These are phyloP conservation scores for Carapus acus DNA, from an alignment of 2,797 vertebrate species.

Conservation along the genomic window DNA sequence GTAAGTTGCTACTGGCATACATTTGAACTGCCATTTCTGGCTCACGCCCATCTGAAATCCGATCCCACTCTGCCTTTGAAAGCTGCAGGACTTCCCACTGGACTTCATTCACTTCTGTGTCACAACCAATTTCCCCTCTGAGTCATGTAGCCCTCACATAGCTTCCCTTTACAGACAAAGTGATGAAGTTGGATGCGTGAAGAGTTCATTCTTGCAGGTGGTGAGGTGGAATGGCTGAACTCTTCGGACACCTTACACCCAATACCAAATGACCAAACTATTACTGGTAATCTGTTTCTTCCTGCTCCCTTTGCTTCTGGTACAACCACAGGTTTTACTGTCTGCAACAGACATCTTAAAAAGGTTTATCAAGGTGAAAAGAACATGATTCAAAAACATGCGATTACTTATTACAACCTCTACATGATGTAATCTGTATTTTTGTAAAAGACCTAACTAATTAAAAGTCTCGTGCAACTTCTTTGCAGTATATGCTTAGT, in stretches of 20 bases:
- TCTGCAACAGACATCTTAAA: too few species aligned
- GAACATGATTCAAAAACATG: too few species aligned
- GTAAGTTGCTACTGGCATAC: slow-evolving; percentile 36
- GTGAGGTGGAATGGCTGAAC: background rate
- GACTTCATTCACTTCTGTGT: slow-evolving; percentile 52
- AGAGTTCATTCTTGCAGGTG: background rate
- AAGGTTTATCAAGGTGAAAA: too few species aligned
- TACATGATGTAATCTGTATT: slow-evolving; percentile 4
- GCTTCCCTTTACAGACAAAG: slow-evolving; percentile 22
- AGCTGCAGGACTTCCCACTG: slow-evolving; percentile 61
- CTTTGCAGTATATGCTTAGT: slow-evolving; percentile 42
- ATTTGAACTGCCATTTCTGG: slow-evolving; percentile 52
- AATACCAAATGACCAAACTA: too few species aligned
- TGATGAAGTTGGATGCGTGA: slow-evolving; percentile 6
- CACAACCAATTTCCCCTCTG: slow-evolving; percentile 52
- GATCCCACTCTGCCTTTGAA: slow-evolving; percentile 55
- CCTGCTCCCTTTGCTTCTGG: too few species aligned
- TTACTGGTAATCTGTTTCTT: too few species aligned
- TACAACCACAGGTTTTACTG: too few species aligned
- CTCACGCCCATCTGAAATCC: slow-evolving; percentile 53
- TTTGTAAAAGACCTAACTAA: slow-evolving; percentile 21
- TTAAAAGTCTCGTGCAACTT: slow-evolving; percentile 23
- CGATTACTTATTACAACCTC: too few species aligned
- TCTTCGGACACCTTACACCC: too few species aligned
- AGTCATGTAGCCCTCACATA: slow-evolving; percentile 26